A percentile compares a stretch with the other conserved stretches of the same genome.
These are phyloP conservation scores for Rhamnusium bicolor DNA, from an alignment of 2,888 invertebrate species.

Conservation along the genomic window DNA sequence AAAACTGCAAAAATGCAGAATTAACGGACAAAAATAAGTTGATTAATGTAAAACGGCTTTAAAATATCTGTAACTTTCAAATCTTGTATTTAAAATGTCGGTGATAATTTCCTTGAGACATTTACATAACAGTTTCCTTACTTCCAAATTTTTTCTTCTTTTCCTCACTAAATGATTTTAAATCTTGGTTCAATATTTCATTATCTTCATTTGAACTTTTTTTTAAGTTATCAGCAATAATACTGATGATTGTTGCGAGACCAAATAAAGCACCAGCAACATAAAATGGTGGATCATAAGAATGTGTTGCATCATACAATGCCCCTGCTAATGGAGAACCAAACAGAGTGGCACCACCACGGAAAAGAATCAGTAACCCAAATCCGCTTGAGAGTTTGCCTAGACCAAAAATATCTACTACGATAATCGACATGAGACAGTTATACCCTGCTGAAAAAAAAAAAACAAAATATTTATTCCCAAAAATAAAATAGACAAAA, in stretches of 20 bases:
- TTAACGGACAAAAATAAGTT: too few relatives aligned
- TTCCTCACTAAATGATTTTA: slow-evolving; percentile 4
- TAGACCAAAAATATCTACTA: slow-evolving; percentile 95
- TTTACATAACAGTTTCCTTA: neutral
- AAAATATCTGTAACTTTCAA: too few relatives aligned
- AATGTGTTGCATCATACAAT: slow-evolving; percentile 90
- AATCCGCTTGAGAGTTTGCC: slow-evolving; percentile 98
- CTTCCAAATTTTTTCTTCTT: slow-evolving; percentile 1
- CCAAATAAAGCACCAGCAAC: slow-evolving; percentile 93
- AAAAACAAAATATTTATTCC: too few relatives aligned
- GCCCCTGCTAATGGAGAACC: slow-evolving; percentile 89
- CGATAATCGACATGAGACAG: slow-evolving; percentile 96
- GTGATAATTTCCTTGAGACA: neutral
- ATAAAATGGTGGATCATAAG: slow-evolving; percentile 92
- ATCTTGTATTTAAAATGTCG: too few relatives aligned
- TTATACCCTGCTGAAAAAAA: slow-evolving; percentile 91
- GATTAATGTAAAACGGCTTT: too few relatives aligned
- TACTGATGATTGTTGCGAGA: slow-evolving; percentile 83
- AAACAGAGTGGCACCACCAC: slow-evolving; percentile 93
- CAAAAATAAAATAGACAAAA: too few relatives aligned
- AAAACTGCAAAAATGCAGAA: too few relatives aligned
- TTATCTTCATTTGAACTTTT: neutral
- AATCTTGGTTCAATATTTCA: neutral
- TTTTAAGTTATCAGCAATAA: slow-evolving; percentile 5
- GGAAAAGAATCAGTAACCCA: slow-evolving; percentile 94